Percentiles rank a stretch among this genome's conserved stretches.
phyloP scores from a whole-genome alignment of 2,888 invertebrate genomes.

The Aphidius colemani region DNA sequence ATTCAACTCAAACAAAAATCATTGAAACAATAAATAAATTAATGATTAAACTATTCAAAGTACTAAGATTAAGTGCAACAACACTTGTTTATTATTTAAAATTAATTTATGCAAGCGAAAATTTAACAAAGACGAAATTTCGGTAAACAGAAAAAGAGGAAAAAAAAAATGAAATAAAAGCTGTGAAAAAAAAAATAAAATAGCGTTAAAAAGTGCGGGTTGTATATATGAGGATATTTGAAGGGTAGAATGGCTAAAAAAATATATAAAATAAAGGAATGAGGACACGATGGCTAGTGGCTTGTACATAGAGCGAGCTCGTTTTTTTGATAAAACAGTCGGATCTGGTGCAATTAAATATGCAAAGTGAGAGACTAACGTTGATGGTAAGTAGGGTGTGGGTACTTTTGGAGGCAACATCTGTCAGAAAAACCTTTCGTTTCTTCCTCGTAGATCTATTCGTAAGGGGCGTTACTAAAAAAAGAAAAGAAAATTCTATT shows the following conservation, averaged over 20 bases:
- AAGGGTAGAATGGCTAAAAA: constrained; percentile 6
- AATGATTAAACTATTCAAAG: background rate
- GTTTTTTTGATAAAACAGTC: constrained; percentile 30
- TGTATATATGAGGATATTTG: constrained; percentile 8
- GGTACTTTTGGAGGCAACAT: constrained; percentile 38
- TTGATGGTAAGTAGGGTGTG: background rate
- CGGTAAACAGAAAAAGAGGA: background rate
- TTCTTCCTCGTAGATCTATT: constrained; percentile 4
- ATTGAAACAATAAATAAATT: background rate
- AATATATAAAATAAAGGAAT: no score
- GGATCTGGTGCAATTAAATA: constrained; percentile 45
- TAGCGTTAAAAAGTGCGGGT: constrained; percentile 17
- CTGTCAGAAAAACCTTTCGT: constrained; percentile 41
- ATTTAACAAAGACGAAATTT: background rate
- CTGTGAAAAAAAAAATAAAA: background rate
- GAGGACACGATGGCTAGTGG: background rate
- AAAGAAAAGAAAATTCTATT: constrained; percentile 35
- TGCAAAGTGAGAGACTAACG: constrained; percentile 45
- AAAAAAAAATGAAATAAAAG: background rate
- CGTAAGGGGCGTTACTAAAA: background rate
- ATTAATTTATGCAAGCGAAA: background rate
- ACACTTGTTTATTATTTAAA: background rate
- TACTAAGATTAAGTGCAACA: background rate
- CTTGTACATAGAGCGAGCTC: constrained; percentile 3
- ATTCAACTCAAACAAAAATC: constrained; percentile 14